These are phyloP conservation scores for Chaetodon trifasciatus DNA, from an alignment of 2,797 vertebrate species.

Conservation along the genomic window DNA sequence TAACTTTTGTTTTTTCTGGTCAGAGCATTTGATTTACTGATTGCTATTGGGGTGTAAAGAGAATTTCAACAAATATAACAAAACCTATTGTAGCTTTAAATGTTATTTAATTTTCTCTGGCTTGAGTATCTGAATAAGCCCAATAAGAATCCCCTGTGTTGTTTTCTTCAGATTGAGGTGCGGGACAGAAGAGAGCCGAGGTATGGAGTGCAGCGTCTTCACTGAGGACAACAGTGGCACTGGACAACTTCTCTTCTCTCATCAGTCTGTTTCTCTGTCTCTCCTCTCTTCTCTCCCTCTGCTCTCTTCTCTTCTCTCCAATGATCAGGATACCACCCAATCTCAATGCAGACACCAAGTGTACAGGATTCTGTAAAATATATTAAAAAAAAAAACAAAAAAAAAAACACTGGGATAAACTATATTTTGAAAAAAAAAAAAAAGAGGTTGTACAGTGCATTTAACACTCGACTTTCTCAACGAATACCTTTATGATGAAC, in stretches of 20 bases:
- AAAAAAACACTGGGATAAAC: constrained; percentile 76
- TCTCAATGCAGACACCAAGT: constrained; percentile 76
- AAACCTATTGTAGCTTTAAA: no score
- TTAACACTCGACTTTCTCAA: constrained; percentile 77
- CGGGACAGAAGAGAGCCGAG: constrained; percentile 82
- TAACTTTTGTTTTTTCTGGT: no score
- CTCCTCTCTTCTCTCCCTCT: constrained; percentile 20
- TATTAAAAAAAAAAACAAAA: constrained; percentile 53
- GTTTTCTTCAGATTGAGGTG: constrained; percentile 79
- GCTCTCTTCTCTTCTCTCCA: constrained; percentile 53
- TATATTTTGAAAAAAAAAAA: constrained; percentile 78
- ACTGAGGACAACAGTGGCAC: constrained; percentile 73
- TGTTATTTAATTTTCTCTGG: background rate
- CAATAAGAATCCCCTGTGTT: constrained; percentile 1
- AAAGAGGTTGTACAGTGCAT: constrained; percentile 79
- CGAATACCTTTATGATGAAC: constrained; percentile 74
- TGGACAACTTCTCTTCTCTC: constrained; percentile 54
- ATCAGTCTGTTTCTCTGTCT: constrained; percentile 26
- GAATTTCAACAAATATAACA: no score
- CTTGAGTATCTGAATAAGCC: background rate
- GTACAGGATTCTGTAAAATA: constrained; percentile 80
- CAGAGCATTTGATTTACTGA: no score
- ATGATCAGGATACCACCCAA: constrained; percentile 78
- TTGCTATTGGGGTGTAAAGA: no score
- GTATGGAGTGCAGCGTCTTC: constrained; percentile 81